Evolutionary conservation across 2,113 vertebrate genomes (phyloP).

Genomic region (Paradoxurus hermaphroditus): DNA sequence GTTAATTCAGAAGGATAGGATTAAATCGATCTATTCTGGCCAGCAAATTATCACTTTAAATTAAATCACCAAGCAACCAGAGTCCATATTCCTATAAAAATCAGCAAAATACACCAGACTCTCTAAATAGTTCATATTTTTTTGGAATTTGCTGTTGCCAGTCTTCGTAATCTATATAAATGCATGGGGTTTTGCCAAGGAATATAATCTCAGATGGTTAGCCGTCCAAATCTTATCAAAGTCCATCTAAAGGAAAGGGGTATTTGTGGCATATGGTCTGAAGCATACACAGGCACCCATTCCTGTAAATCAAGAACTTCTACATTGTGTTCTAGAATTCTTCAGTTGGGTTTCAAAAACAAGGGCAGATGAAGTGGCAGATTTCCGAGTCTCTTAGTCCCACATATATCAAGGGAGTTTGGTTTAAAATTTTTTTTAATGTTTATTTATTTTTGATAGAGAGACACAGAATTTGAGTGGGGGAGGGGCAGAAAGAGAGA

Average conservation of each 20-base stretch:
- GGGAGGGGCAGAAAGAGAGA: too few relatives aligned
- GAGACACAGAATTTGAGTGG: too few relatives aligned
- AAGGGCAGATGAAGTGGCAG: background rate
- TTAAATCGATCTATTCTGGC: slow-evolving; percentile 51
- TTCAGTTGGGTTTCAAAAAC: background rate
- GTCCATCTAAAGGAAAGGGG: background rate
- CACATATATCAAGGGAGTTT: background rate
- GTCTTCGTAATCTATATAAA: slow-evolving; percentile 40
- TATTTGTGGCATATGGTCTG: background rate
- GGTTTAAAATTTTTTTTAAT: background rate
- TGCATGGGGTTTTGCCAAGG: background rate
- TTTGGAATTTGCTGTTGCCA: background rate
- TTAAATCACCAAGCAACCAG: slow-evolving; percentile 58
- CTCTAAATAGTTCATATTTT: slow-evolving; percentile 33
- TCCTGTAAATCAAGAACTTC: slow-evolving; percentile 8
- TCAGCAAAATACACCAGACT: slow-evolving; percentile 29
- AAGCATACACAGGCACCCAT: background rate
- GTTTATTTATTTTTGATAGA: too few relatives aligned
- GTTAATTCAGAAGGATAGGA: slow-evolving; percentile 59
- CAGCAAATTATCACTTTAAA: slow-evolving; percentile 64
- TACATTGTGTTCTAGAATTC: background rate
- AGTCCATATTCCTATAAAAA: slow-evolving; percentile 37
- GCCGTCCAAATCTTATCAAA: slow-evolving; percentile 41
- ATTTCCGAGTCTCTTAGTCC: background rate
- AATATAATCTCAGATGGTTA: background rate